Percentiles rank a stretch among this genome's conserved stretches.
These are phyloP conservation scores for Eurystomus gularis DNA, from an alignment of 2,113 vertebrate species.

Conservation along the genomic window DNA sequence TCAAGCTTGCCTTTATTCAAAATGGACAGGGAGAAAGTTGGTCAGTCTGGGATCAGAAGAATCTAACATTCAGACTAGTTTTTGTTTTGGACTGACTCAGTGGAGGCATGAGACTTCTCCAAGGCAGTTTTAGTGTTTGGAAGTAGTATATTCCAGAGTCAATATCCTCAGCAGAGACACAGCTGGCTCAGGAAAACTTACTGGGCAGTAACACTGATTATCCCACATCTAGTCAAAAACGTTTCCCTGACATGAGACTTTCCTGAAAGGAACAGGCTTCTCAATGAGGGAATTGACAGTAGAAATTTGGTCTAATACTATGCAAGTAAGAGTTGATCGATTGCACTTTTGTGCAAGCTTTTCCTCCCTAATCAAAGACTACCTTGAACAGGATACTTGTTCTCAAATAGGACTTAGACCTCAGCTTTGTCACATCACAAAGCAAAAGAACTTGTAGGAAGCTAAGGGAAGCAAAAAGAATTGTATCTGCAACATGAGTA, in stretches of 20 bases:
- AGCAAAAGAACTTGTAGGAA: neutral
- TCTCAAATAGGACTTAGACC: neutral
- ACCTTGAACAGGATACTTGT: neutral
- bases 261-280: neutral
- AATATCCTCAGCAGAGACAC: neutral
- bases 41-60: neutral
- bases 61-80: neutral
- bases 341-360: neutral
- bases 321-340: neutral
- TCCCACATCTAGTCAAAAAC: neutral
- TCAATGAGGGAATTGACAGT: neutral
- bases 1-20: neutral
- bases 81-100: neutral
- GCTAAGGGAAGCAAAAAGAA: neutral
- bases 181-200: neutral
- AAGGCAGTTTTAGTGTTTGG: neutral
- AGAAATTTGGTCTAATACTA: neutral
- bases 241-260: neutral
- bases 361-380: neutral
- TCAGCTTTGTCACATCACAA: neutral
- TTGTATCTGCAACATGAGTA: neutral
- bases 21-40: neutral
- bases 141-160: neutral
- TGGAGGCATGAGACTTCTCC: neutral
- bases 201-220: neutral